Base-by-base conservation (phyloP, 2,797 vertebrate species). In the Pogonophryne albipinna region DNA sequence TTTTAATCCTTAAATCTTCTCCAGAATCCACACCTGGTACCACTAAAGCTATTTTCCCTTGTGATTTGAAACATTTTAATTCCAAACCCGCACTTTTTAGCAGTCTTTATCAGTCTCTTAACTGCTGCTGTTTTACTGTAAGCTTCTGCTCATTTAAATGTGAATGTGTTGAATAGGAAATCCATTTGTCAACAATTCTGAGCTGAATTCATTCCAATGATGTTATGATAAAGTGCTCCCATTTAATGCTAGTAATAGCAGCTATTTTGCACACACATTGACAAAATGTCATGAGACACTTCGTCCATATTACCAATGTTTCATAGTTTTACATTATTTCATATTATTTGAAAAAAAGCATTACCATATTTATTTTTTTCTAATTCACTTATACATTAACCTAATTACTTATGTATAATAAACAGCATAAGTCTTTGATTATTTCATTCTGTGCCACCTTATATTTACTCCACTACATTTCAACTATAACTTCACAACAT, bases 1-100 rank as follows among this genome's bases (percentile, higher is more conserved):
- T 44, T 63, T 41, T 74, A 77, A 78, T 70, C 59, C 27, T 46
- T 70, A 61, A 72, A 60, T 77, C 46, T 19, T 56, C 59, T 53
- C 27, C 41, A 52, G 53, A 65, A 57, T 57, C 16, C 65, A 64
- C 53, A 79, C 66, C 60, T 79, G 60, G 45, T 38, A 47, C 76
- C 51, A 53, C 56, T 34, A 74, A 74, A 77, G 64, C 64, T 10
- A 6, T 6, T 19, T 45, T 45, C 59, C 51, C 53, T 52, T 19
- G 57, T 45, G 62, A 61, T 49, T 71, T 53, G 14, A 34, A 34
- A 60, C 34, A 47, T 82, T 66, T 61, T 5, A 4, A 59, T 52
- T 81, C 66, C 3, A 41, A 47, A 55, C 27, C 68, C 27, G 4
- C 5, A 19, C 15, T 19, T 15, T n/a, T 42, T 20, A 3, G 20